phyloP scores from a whole-genome alignment of 2,888 invertebrate genomes.

The Orchesellides sinensis region DNA sequence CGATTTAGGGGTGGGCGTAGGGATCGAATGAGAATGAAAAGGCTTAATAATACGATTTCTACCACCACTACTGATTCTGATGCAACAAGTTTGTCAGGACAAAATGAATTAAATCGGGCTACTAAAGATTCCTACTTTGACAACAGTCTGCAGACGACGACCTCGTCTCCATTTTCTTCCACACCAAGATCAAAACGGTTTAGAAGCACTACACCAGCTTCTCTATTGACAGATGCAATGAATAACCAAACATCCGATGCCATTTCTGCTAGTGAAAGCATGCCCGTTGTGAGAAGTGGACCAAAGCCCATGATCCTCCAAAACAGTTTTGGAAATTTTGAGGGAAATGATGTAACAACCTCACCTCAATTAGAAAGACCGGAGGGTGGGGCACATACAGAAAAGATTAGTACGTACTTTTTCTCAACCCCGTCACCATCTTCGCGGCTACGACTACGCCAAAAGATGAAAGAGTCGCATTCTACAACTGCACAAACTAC shows the following conservation, averaged over 20 bases:
- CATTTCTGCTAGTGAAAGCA: background rate
- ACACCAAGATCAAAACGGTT: slow-evolving; percentile 18
- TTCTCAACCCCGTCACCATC: slow-evolving; percentile 59
- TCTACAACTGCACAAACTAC: background rate
- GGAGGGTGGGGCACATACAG: slow-evolving; percentile 58
- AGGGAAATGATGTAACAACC: slow-evolving; percentile 29
- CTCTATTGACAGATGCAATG: no score
- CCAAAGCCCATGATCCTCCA: slow-evolving; percentile 68
- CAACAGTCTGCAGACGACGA: background rate
- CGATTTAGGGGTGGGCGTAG: slow-evolving; percentile 59
- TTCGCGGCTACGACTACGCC: slow-evolving; percentile 19
- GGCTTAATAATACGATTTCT: slow-evolving; percentile 32
- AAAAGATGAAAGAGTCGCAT: slow-evolving; percentile 9
- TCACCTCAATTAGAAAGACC: slow-evolving; percentile 72
- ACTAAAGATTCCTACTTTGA: background rate
- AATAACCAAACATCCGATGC: no score
- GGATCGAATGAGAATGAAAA: slow-evolving; percentile 66
- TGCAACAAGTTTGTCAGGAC: background rate
- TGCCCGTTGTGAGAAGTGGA: slow-evolving; percentile 60
- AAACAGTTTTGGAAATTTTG: background rate
- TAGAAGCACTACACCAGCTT: slow-evolving; percentile 25
- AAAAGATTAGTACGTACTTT: slow-evolving; percentile 69
- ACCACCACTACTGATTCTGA: slow-evolving; percentile 12
- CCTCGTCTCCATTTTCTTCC: background rate
- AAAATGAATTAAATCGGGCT: background rate